Evolutionary conservation across 2,113 vertebrate genomes (phyloP).

Genomic region (Heterochromis multidens): DNA sequence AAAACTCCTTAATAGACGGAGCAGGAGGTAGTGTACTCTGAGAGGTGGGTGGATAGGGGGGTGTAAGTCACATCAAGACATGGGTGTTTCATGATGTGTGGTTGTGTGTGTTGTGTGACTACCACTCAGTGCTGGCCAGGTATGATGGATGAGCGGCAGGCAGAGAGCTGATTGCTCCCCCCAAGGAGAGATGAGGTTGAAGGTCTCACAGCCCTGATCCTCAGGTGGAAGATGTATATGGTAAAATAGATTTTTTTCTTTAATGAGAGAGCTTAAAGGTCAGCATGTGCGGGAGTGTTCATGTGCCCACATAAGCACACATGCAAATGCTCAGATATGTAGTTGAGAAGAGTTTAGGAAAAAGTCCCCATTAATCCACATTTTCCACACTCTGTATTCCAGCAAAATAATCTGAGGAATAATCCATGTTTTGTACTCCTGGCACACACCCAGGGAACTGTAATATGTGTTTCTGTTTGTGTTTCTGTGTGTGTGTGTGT

Average conservation of each 20-base stretch:
- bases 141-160: constrained; percentile 45
- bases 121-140: constrained; percentile 5
- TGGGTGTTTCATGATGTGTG: constrained; percentile 1
- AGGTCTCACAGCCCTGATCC: constrained; percentile 45
- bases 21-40: not conserved
- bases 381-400: not conserved
- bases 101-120: constrained; percentile 30
- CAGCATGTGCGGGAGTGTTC: not conserved
- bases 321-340: not conserved
- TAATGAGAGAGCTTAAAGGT: constrained; percentile 60
- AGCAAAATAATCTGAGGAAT: constrained; percentile 8
- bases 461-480: not conserved
- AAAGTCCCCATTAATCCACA: not conserved
- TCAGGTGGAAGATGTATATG: constrained; percentile 21
- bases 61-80: not conserved
- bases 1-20: not conserved
- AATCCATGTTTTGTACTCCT: constrained; percentile 11
- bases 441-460: not conserved
- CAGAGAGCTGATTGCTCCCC: constrained; percentile 55
- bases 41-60: not conserved
- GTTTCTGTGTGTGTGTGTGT: not conserved
- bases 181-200: constrained; percentile 26
- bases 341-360: not conserved
- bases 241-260: constrained; percentile 20
- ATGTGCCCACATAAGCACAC: not conserved